Evolutionary conservation across 2,113 vertebrate genomes (phyloP).

Genomic region (Lycocorax pyrrhopterus): DNA sequence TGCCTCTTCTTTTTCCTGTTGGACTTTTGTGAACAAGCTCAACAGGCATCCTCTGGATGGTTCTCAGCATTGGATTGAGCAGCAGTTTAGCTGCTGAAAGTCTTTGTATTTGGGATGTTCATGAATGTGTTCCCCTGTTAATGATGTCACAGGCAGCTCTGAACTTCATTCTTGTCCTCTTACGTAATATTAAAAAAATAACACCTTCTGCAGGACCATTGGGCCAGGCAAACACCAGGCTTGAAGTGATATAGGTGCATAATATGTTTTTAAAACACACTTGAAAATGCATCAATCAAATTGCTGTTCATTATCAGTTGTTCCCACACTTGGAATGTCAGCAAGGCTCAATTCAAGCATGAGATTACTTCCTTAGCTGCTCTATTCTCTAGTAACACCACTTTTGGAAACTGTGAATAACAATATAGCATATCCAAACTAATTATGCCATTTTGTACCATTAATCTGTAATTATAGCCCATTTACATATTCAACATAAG

Average conservation of each 20-base stretch:
- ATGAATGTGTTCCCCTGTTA: background rate
- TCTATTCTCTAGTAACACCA: background rate
- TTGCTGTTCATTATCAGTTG: background rate
- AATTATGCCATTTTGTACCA: conserved; percentile 3
- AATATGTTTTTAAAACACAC: background rate
- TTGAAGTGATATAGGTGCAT: background rate
- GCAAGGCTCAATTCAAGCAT: background rate
- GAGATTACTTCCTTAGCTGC: conserved; percentile 16
- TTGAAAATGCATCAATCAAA: background rate
- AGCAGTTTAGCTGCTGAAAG: background rate
- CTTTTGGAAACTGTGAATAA: conserved; percentile 5
- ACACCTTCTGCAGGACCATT: background rate
- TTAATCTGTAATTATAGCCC: conserved; percentile 20
- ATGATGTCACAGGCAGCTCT: background rate
- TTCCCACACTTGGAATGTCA: background rate
- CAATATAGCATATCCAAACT: background rate
- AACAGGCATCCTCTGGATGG: background rate
- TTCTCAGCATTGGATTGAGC: background rate
- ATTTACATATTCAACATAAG: background rate
- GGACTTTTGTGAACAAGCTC: background rate
- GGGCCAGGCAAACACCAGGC: background rate
- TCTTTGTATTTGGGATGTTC: background rate
- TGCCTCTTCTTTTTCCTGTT: background rate
- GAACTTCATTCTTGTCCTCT: background rate
- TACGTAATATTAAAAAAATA: background rate